phyloP scores from a whole-genome alignment of 2,888 invertebrate species.

The Drosophila kuntzei region DNA sequence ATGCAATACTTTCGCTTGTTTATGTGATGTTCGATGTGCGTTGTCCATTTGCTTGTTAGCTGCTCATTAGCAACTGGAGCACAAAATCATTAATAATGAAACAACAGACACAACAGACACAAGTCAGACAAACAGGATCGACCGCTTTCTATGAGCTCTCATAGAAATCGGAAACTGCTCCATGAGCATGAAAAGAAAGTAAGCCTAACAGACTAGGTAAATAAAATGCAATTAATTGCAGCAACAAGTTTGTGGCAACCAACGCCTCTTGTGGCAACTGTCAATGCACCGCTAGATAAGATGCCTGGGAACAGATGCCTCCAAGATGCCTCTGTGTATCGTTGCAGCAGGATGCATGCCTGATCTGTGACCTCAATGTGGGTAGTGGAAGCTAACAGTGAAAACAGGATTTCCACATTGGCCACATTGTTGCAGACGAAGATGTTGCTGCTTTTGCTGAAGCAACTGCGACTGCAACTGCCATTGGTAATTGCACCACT shows the following conservation, averaged over 20 bases:
- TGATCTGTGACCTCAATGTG: constrained; percentile 70
- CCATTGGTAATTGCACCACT: constrained; percentile 69
- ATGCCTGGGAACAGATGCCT: constrained; percentile 25
- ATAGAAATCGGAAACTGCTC: constrained; percentile 62
- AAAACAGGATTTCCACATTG: constrained; percentile 78
- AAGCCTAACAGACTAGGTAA: constrained; percentile 67
- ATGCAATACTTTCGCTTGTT: constrained; percentile 76
- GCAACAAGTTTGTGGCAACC: constrained; percentile 55
- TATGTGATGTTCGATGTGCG: constrained; percentile 9
- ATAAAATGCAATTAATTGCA: constrained; percentile 74
- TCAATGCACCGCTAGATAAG: constrained; percentile 74
- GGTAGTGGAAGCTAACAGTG: constrained; percentile 65
- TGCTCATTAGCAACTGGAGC: constrained; percentile 78
- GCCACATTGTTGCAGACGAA: constrained; percentile 36
- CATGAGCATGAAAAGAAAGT: constrained; percentile 73
- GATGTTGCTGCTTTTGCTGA: constrained; percentile 19
- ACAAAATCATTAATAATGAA: constrained; percentile 58
- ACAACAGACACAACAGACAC: constrained; percentile 1
- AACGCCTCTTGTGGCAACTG: constrained; percentile 49
- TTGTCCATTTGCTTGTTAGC: constrained; percentile 38
- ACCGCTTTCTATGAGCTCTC: constrained; percentile 73
- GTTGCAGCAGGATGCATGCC: constrained; percentile 25
- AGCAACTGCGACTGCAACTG: too few species aligned
- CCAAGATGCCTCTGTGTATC: constrained; percentile 1
- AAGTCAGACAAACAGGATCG: constrained; percentile 63